These are phyloP conservation scores for Echinometra lucunter DNA, from an alignment of 53 echinoderm and acorn worm genomes.

Conservation along the genomic window DNA sequence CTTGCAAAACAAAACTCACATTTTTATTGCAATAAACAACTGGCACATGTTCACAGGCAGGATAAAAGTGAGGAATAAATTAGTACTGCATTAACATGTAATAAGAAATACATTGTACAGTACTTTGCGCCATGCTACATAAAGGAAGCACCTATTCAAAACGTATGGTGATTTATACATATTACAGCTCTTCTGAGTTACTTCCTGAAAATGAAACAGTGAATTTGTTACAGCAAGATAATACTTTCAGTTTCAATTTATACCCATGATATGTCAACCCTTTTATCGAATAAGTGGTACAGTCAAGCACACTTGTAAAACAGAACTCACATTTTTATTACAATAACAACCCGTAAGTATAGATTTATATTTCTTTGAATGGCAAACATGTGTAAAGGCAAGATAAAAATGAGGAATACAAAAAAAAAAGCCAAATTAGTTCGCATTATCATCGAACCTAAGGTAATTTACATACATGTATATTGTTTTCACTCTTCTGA, in stretches of 20 bases:
- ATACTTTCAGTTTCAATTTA: too few relatives aligned
- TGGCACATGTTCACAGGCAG: conserved; percentile 17
- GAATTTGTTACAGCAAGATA: too few relatives aligned
- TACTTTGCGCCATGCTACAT: not conserved
- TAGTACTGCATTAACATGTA: conserved; percentile 46
- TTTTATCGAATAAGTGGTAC: conserved; percentile 19
- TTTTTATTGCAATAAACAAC: conserved; percentile 38
- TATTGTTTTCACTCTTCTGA: too few relatives aligned
- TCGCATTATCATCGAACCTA: too few relatives aligned
- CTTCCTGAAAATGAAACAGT: too few relatives aligned
- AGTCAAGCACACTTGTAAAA: conserved; percentile 47
- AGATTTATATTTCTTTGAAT: conserved; percentile 1
- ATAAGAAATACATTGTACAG: conserved; percentile 45
- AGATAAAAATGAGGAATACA: too few relatives aligned
- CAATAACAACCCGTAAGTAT: not conserved
- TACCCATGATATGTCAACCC: conserved; percentile 6
- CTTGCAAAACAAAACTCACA: conserved; percentile 39
- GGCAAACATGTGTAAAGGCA: conserved; percentile 27
- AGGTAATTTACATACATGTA: too few relatives aligned
- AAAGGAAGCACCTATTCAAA: conserved; percentile 36
- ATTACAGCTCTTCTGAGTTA: conserved; percentile 8
- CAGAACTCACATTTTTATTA: conserved; percentile 32
- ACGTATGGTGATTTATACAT: conserved; percentile 27
- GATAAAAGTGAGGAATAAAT: conserved; percentile 38
- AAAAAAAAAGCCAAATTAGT: too few relatives aligned